phyloP scores from a whole-genome alignment of 2,113 vertebrate species.

The Tylochromis polylepis region DNA sequence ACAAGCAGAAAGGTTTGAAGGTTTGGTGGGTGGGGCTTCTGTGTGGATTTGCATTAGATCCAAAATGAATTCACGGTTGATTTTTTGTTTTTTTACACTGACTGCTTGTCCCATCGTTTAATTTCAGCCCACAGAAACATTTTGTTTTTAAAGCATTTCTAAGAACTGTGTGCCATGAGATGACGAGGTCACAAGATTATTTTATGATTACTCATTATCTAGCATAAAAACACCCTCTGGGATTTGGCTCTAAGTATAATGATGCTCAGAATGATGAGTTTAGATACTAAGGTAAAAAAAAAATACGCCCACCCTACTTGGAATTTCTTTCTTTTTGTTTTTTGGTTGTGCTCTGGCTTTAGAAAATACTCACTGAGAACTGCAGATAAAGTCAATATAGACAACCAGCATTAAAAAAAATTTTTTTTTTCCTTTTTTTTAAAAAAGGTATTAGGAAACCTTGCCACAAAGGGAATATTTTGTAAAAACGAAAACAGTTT shows the following conservation, averaged over 20 bases:
- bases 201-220: background rate
- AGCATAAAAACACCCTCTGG: background rate
- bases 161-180: background rate
- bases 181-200: background rate
- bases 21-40: background rate
- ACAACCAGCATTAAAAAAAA: fast-evolving
- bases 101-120: background rate
- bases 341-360: background rate
- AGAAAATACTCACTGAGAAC: background rate
- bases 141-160: background rate
- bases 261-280: background rate
- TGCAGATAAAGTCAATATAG: background rate
- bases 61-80: background rate
- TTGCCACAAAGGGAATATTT: background rate
- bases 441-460: background rate
- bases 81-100: background rate
- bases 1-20: background rate
- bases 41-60: background rate
- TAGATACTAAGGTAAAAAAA: background rate
- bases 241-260: background rate
- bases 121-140: background rate
- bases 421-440: no score
- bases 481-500: background rate
- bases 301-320: background rate
- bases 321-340: background rate